Base-by-base conservation (phyloP, 1,140 invertebrate genomes). In the Drosophila malerkotliana region DNA sequence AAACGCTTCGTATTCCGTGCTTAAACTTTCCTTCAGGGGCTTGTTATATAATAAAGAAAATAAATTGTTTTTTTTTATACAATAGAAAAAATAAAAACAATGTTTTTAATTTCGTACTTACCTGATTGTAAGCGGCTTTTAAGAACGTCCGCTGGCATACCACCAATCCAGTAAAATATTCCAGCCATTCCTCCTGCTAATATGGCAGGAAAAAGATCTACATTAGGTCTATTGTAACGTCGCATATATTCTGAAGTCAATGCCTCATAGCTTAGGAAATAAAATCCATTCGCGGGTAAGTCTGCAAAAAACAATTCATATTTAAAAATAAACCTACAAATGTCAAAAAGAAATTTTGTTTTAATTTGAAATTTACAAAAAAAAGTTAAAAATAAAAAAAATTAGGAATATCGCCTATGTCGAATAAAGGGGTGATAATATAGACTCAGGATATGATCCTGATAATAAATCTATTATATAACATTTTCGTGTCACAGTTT, bases 1-100 rank as follows among this genome's bases (percentile, higher is more conserved):
- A 39, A 39, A 39, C 37, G n/a, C 37, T 39, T 39, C 37, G 37
- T 39, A 39, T 39, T 9, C 37, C 37, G 9, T 39, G 37, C 37
- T 39, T 39, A 39, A n/a, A 39, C 37, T n/a, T 39, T 39, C 37
- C 37, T 39, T 39, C 37, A 14, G 37, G 37, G 12, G 37, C 37
- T 32, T 32, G 9, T 32, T 32, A 10, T 39, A 14, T 14, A 37
- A 12, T 37, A 8, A 14, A 39, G 10, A n/a, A 39, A 39, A 39
- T 3, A 39, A 39, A 39, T 39, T 39, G 1, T 18, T 18, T 18
- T 18, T 18, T 18, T 18, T 18, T 18, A 18, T 39, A n/a, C 0
- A 39, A 4, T 39, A 4, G 1, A 14, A 39, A 39, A 39, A 4
- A n/a, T 12, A 39, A 39, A 12, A 39, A n/a, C 4, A n/a, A 14